Evolutionary conservation across 2,888 invertebrate species (phyloP), one percentile per base, ranked within the genome.

Genomic region (Brachylomia viminalis): DNA sequence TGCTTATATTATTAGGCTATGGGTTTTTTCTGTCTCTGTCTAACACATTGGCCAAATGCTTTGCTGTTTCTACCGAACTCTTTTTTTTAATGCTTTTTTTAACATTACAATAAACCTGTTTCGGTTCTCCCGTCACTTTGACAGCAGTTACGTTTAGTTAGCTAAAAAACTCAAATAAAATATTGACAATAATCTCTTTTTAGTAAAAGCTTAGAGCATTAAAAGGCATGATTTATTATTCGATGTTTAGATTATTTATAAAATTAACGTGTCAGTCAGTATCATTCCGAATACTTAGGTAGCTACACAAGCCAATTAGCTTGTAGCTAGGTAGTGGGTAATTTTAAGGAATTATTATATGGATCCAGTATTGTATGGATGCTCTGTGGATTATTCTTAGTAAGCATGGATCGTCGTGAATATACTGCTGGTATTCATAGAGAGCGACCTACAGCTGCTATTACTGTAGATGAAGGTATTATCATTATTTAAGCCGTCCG

Each of bases 131-230:
- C 45, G 62, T 68, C 75, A 79, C 20, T 58, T 68, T 79, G 79
- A 79, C 79, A 75, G 33, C 0, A 8, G 2, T 0, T 10, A 58
- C 79, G 78, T 78, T 75, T 79, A 56, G 72, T 76, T 76, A n/a
- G 0, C 23, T 30, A n/a, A n/a, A n/a, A n/a, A n/a, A 8, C 23
- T 62, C 5, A 3, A 20, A 0, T 20, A 27, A 5, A 33, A 33
- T 20, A 33, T 17, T 42, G 64, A 64, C 8, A 33, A 33, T 6
- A 38, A 10, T 15, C 17, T 38, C 8, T 17, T 38, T 38, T 10
- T 10, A 5, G 15, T 23, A 42, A 42, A 45, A 70, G 4, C n/a
- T n/a, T n/a, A n/a, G n/a, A n/a, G n/a, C n/a, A n/a, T n/a, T n/a
- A n/a, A n/a, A n/a, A n/a, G n/a, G n/a, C 38, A 68, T 20, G 27